Evolutionary conservation across 2,113 vertebrate genomes (phyloP).

Genomic region (Carettochelys insculpta): DNA sequence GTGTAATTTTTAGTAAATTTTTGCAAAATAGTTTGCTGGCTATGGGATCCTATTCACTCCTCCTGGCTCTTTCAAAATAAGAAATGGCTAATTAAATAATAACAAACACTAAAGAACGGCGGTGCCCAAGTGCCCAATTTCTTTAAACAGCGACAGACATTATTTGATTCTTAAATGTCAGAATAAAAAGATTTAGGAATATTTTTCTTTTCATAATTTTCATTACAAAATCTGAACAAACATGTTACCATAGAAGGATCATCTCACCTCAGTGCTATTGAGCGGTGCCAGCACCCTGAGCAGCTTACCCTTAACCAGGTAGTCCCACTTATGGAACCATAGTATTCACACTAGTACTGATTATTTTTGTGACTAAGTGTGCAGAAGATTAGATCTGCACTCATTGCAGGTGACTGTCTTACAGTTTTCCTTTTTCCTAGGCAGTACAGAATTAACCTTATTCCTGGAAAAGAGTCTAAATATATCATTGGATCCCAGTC

Average conservation of each 20-base stretch:
- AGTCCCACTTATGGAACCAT: constrained; percentile 13
- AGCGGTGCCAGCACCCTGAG: constrained; percentile 5
- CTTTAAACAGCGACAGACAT: constrained; percentile 48
- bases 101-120: constrained; percentile 53
- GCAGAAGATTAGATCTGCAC: constrained; percentile 56
- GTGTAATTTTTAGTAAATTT: constrained; percentile 39
- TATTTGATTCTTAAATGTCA: constrained; percentile 22
- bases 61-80: constrained; percentile 62
- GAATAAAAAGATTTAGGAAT: constrained; percentile 14
- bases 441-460: constrained; percentile 46
- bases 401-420: constrained; percentile 41
- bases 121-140: constrained; percentile 8
- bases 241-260: neutral
- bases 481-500: neutral
- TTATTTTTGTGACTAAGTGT: constrained; percentile 45
- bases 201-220: neutral
- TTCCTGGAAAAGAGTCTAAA: constrained; percentile 27
- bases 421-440: constrained; percentile 20
- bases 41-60: constrained; percentile 44
- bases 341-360: constrained; percentile 52
- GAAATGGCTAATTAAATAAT: constrained; percentile 59
- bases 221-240: neutral
- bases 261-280: neutral
- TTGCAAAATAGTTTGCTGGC: constrained; percentile 42
- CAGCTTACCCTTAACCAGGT: neutral